These are phyloP conservation scores for Stigmatopora argus DNA, from an alignment of 2,113 vertebrate species.

Conservation along the genomic window DNA sequence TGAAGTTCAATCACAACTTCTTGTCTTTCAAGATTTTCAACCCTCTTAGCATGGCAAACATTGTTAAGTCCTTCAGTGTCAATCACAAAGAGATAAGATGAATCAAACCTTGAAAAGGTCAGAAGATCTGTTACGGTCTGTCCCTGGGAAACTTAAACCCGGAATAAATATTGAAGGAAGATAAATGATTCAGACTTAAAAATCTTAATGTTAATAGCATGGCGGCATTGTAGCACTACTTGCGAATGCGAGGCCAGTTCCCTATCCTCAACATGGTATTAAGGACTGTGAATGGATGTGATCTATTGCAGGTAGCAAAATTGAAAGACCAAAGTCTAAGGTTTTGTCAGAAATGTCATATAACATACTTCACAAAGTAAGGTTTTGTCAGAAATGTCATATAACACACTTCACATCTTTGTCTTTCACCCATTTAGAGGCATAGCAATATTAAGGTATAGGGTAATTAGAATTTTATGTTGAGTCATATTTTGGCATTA, in stretches of 20 bases:
- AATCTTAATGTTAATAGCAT: background rate
- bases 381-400: background rate
- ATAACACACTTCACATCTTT: background rate
- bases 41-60: constrained; percentile 17
- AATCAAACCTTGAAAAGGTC: constrained; percentile 63
- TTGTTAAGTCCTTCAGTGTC: constrained; percentile 14
- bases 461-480: too few relatives aligned
- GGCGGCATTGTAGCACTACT: background rate
- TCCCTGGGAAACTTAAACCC: constrained; percentile 32
- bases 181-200: background rate
- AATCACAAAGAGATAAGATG: constrained; percentile 49
- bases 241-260: background rate
- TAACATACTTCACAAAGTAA: too few relatives aligned
- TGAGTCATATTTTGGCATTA: too few relatives aligned
- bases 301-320: constrained; percentile 5
- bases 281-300: constrained; percentile 5
- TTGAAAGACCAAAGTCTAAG: constrained; percentile 24
- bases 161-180: background rate
- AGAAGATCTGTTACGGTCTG: constrained; percentile 57
- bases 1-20: constrained; percentile 15
- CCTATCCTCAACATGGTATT: constrained; percentile 23
- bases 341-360: background rate
- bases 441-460: constrained; percentile 36
- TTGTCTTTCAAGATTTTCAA: constrained; percentile 8
- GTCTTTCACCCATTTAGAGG: constrained; percentile 32